Evolutionary conservation across 2,113 vertebrate species (phyloP).

Genomic region (Eulemur macaco): DNA sequence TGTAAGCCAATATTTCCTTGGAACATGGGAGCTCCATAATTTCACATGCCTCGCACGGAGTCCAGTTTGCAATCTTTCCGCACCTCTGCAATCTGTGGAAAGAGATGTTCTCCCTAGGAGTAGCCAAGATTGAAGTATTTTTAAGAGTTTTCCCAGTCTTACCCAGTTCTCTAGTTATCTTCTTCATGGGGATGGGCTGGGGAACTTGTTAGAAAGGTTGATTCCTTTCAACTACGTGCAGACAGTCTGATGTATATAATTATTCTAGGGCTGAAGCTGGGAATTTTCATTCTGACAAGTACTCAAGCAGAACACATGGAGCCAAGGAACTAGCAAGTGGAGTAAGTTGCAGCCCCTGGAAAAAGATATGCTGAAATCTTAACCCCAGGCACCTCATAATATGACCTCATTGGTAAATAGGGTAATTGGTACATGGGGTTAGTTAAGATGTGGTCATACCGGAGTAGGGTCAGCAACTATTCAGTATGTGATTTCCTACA

Average conservation of each 20-base stretch:
- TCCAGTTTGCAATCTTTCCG: neutral
- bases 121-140: neutral
- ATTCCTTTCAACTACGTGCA: neutral
- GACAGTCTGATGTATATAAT: no score
- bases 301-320: neutral
- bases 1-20: constrained; percentile 8
- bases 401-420: neutral
- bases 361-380: neutral
- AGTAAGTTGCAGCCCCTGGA: neutral
- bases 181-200: neutral
- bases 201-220: neutral
- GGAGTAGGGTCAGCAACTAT: neutral
- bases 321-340: neutral
- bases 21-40: neutral
- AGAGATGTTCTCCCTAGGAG: neutral
- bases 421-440: neutral
- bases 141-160: neutral
- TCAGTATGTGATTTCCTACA: neutral
- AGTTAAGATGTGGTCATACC: neutral
- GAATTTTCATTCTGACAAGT: neutral
- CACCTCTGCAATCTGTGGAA: neutral
- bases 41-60: neutral
- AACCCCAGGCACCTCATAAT: neutral
- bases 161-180: neutral
- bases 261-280: neutral